Evolutionary conservation across 2,888 invertebrate species (phyloP), one percentile per base, ranked within the genome.

Genomic region (Urechis unicinctus): DNA sequence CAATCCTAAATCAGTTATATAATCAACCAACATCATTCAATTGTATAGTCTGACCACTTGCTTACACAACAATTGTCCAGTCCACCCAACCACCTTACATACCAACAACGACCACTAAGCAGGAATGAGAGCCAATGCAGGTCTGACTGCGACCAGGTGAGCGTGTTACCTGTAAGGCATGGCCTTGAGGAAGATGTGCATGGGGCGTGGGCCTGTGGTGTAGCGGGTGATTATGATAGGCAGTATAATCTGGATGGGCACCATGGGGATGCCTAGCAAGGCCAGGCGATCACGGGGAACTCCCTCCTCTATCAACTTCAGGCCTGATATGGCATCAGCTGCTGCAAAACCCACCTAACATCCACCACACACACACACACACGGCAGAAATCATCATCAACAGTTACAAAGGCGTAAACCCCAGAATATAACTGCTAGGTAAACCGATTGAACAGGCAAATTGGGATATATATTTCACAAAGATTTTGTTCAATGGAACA

Each of bases 231-330:
- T 87, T 53, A 91, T 81, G 67, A 97, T 80, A 3, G 98, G 97
- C 73, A 98, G 82, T 51, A 95, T 72, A 57, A 95, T 90, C 80
- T 97, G 96, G 4, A 65, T 51, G 49, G 65, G 65, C 21, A 65
- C 62, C 56, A 64, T 61, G 53, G 13, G 98, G 96, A 50, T 94
- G 89, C 74, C 98, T 71, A 99, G 82, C 54, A 97, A 80, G 0
- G 96, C 97, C 55, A 98, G 80, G 67, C 89, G 88, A 75, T 97
- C 97, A 71, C 93, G 91, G 0, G 95, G 93, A 50, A 99, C 89
- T 17, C 98, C 98, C 28, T 89, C 89, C 78, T 96, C 97, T 1
- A 97, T 89, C 50, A 99, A 81, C 79, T 98, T 98, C 59, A 98
- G 81, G 1, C 91, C 88, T 24, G 96, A 91, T 0, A 97, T 91